A percentile compares a stretch with the other conserved stretches of the same genome.
These are phyloP conservation scores for Tinamus major DNA, from an alignment of 2,797 vertebrate species.

Conservation along the genomic window DNA sequence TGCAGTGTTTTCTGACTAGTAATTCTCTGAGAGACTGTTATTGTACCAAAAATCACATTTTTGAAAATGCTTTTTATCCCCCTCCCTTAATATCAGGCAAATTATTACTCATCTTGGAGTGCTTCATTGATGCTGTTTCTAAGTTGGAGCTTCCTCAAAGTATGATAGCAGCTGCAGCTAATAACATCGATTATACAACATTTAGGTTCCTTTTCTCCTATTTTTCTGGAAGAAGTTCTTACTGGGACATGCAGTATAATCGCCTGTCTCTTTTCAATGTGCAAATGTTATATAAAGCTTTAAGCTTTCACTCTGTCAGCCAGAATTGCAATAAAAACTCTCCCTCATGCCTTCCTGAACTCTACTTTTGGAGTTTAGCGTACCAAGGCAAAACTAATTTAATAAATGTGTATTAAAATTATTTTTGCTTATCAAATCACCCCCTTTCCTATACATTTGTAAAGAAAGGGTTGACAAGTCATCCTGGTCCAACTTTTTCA, in stretches of 20 bases:
- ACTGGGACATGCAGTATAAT: not conserved
- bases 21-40: not conserved
- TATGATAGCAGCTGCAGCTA: conserved; percentile 25
- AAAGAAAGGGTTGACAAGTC: not conserved
- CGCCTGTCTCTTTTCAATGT: not conserved
- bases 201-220: conserved; percentile 6
- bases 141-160: conserved; percentile 12
- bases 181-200: not conserved
- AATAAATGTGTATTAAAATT: not conserved
- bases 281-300: not conserved
- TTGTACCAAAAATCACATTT: not conserved
- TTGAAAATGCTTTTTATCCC: conserved; percentile 37
- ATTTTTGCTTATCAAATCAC: not conserved
- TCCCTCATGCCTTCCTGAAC: not conserved
- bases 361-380: not conserved
- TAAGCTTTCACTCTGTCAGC: not conserved
- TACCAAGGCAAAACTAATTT: not conserved
- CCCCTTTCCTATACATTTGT: not conserved
- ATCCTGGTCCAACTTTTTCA: not conserved
- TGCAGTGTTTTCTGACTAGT: conserved; percentile 3
- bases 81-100: conserved; percentile 11
- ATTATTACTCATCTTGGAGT: not conserved
- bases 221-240: not conserved
- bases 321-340: not conserved
- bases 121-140: conserved; percentile 34